Evolutionary conservation across 1,140 invertebrate species (phyloP).

Genomic region (Druon quercuslanigerum): DNA sequence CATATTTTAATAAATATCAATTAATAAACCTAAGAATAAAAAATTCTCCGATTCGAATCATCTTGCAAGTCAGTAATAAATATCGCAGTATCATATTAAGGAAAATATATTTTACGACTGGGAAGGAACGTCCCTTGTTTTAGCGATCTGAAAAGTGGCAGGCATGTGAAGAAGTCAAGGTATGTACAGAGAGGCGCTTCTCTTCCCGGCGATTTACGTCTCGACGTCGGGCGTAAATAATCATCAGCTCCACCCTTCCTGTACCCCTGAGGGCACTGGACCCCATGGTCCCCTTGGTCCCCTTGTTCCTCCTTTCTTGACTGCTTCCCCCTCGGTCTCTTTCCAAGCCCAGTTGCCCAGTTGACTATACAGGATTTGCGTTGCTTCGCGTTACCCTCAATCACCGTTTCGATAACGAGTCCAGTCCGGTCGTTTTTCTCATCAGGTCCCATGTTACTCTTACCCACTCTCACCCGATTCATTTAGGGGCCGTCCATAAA

Average conservation of each 20-base stretch:
- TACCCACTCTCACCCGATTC: not conserved
- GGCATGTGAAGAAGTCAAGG: not conserved
- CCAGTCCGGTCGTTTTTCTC: not conserved
- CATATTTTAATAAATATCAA: slow-evolving; percentile 20
- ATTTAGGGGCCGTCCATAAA: not conserved
- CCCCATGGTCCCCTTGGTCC: not conserved
- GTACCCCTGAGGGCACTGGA: slow-evolving; percentile 15
- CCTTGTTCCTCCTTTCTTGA: not conserved
- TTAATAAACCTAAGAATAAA: not conserved
- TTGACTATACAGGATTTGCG: not conserved
- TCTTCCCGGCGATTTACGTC: slow-evolving; percentile 55
- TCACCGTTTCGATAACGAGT: slow-evolving; percentile 25
- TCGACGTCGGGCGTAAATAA: slow-evolving; percentile 61
- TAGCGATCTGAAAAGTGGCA: not conserved
- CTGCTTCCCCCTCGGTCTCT: not conserved
- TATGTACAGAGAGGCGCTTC: not conserved
- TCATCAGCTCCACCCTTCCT: slow-evolving; percentile 56
- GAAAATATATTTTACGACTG: not conserved
- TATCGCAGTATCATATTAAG: not conserved
- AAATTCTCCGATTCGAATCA: not conserved
- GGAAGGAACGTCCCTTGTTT: not conserved
- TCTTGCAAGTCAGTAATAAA: not conserved
- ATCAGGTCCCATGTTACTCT: slow-evolving; percentile 19
- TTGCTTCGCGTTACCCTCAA: slow-evolving; percentile 12
- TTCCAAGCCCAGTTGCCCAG: too few relatives aligned